A percentile compares a stretch with the other conserved stretches of the same genome.
These are phyloP conservation scores for Cephus pygmeus DNA, from an alignment of 2,888 invertebrate genomes.

Conservation along the genomic window DNA sequence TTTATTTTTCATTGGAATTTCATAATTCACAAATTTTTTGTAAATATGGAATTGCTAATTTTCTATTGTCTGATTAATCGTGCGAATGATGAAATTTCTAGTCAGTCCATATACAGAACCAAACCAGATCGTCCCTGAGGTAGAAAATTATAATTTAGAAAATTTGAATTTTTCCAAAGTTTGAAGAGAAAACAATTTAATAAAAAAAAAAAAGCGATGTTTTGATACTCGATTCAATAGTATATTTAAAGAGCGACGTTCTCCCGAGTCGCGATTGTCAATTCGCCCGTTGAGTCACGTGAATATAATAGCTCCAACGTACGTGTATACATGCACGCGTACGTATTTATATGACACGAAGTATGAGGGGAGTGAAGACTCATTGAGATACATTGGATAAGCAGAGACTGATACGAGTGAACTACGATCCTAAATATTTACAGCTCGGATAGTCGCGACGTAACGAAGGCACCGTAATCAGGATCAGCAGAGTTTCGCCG, in stretches of 20 bases:
- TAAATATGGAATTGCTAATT: neutral
- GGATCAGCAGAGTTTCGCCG: neutral
- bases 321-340: neutral
- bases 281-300: neutral
- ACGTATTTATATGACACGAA: constrained; percentile 3
- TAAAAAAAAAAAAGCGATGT: too few species aligned
- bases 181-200: neutral
- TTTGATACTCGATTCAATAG: neutral
- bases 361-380: neutral
- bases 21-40: neutral
- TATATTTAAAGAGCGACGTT: neutral
- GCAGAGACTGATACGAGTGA: neutral
- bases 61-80: neutral
- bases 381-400: neutral
- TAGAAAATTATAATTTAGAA: too few species aligned
- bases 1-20: neutral
- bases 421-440: constrained; percentile 32
- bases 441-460: constrained; percentile 13
- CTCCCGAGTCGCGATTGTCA: neutral
- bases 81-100: too few species aligned
- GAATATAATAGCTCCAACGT: neutral
- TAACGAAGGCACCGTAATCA: neutral
- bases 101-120: too few species aligned
- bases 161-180: neutral
- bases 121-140: too few species aligned